Evolutionary conservation across 2,797 vertebrate species (phyloP), one percentile per base, ranked within the genome.

Genomic region (Centropyge bicolor): DNA sequence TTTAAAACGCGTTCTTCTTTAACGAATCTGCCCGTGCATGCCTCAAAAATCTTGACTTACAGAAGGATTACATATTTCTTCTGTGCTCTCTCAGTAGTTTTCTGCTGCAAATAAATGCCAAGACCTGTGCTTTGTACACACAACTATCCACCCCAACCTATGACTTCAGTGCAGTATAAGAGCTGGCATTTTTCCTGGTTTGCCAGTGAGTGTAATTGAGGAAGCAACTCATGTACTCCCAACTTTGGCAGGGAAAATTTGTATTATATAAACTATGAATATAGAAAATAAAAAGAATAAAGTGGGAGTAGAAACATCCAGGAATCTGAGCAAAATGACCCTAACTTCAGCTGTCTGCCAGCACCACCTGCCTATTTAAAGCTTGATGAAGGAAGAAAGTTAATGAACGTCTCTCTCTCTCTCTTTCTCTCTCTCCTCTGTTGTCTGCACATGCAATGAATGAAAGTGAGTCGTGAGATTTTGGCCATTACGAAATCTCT

Each of bases 401-500:
- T 80, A 84, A 79, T 86, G 62, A 89, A 89, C 61, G 8, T 51
- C 51, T 61, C 17, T 35, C 57, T 68, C 22, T 38, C 61, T 60
- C 57, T n/a, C 57, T 51, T 31, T 31, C 24, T n/a, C 14, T 70
- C 64, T 36, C 59, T 41, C 74, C 70, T 10, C 61, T 70, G 85
- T 82, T 78, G 72, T 83, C 61, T 54, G 43, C 57, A 87, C 79
- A 78, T 75, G 72, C 49, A 65, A 68, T 79, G 78, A 89, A 80
- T 81, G 74, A 82, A 80, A 78, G 62, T 61, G 69, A 76, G 70
- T 71, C 36, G 49, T 63, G 77, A 87, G 82, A 85, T 84, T 85
- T 86, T 86, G 79, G 76, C 76, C 74, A 86, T 88, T 89, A 79
- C 68, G 71, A 87, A 91, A 86, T 84, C 81, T 88, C 83, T 81